Base-by-base conservation (phyloP, 2,113 vertebrate genomes). In the Megatriorchis doriae region DNA sequence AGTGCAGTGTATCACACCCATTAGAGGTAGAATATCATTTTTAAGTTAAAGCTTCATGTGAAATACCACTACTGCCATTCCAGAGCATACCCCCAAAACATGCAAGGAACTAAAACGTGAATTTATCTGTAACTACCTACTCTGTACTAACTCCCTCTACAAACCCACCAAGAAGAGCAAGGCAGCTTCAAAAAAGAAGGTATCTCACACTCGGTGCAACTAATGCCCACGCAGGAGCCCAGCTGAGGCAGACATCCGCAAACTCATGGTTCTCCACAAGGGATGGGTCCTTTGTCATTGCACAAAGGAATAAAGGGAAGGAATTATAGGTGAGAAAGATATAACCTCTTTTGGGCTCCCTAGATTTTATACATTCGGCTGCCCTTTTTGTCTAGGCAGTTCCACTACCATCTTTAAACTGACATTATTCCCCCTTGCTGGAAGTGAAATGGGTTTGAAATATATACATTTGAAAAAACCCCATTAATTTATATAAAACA, bases 41-140 rank as follows among this genome's bases (percentile, higher is more conserved):
- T 74, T 1, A 73, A 47, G 13, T 47, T 55, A 53, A 87, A 71
- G 31, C 18, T 38, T 48, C 45, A 48, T 4, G 2, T 71, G 40
- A 65, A 81, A 86, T 47, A 47, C 11, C 40, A 16, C 45, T 63
- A 18, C n/a, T 42, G 21, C 42, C 22, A 1, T 62, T 84, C 9
- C 14, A 74, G 32, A 61, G 53, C 1, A 0, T 4, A 11, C 4
- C 3, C 56, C 16, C n/a, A 40, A 21, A 75, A 66, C 1, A 3
- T 1, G 18, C 53, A 59, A 75, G n/a, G 38, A 81, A 43, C 23
- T n/a, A 29, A 78, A 81, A 61, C 1, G 16, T 6, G 42, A 45
- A 66, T 84, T 43, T 40, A 58, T 47, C 1, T 4, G 26, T 25
- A 66, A 58, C 6, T 27, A 70, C 38, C 10, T 43, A 6, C 31